phyloP scores from a whole-genome alignment of 2,797 vertebrate species.

The Malacoctenus gilli region DNA sequence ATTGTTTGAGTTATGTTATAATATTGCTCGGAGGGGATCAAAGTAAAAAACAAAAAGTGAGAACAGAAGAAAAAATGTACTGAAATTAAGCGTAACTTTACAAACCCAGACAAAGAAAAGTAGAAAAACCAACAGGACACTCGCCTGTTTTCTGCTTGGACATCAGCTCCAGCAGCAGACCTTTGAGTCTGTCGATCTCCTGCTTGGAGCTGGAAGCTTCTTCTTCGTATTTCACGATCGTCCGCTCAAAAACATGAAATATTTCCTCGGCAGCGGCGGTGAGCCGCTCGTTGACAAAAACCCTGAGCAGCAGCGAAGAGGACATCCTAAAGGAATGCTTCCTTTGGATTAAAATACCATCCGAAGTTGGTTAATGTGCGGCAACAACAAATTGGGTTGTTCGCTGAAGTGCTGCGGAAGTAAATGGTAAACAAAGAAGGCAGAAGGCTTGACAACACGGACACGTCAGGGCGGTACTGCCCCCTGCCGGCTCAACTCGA shows the following conservation, averaged over 20 bases:
- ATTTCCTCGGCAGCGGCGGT: constrained; percentile 66
- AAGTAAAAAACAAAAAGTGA: too few relatives aligned
- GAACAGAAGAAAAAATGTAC: too few relatives aligned
- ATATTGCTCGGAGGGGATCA: too few relatives aligned
- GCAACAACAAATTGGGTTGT: too few relatives aligned
- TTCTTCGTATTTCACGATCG: constrained; percentile 66
- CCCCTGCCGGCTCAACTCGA: constrained; percentile 31
- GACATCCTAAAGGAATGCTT: constrained; percentile 43
- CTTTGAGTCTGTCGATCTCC: constrained; percentile 62
- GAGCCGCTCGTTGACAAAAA: constrained; percentile 62
- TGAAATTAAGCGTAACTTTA: too few relatives aligned
- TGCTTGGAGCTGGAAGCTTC: constrained; percentile 56
- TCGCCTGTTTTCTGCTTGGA: constrained; percentile 50
- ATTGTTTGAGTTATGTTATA: too few relatives aligned
- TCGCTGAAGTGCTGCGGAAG: constrained; percentile 51
- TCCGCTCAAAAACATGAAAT: constrained; percentile 60
- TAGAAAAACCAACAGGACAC: too few relatives aligned
- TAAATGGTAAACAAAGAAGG: constrained; percentile 11
- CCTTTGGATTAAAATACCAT: background rate
- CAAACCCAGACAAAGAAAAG: too few relatives aligned
- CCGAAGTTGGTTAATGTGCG: too few relatives aligned
- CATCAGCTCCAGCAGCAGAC: constrained; percentile 47
- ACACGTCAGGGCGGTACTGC: constrained; percentile 16
- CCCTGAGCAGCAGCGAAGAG: constrained; percentile 41
- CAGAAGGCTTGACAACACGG: background rate